Evolutionary conservation across 2,797 vertebrate species (phyloP).

Genomic region (Sphaeramia orbicularis): DNA sequence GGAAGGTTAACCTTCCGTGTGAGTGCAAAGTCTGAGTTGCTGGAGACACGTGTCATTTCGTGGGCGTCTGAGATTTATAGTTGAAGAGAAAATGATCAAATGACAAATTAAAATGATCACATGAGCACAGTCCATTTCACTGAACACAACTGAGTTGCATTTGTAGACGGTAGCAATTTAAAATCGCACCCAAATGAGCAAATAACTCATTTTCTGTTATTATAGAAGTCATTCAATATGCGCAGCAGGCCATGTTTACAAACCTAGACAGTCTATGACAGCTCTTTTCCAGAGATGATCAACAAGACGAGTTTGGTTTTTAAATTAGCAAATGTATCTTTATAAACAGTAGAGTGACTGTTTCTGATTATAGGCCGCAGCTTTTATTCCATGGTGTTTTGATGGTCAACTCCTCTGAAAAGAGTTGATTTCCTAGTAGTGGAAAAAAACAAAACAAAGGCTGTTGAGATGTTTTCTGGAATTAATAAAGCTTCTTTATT

Average conservation of each 20-base stretch:
- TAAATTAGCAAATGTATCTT: not conserved
- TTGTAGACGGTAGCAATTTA: not conserved
- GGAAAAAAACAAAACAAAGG: not conserved
- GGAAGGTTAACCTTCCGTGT: too few species aligned
- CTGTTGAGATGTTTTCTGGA: not conserved
- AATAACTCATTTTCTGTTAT: not conserved
- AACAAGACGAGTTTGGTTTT: slow-evolving; percentile 9
- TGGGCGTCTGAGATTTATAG: not conserved
- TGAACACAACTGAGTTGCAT: too few species aligned
- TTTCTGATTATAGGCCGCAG: slow-evolving; percentile 16
- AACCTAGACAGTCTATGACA: not conserved
- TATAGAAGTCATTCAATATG: slow-evolving; percentile 5
- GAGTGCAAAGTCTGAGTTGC: not conserved
- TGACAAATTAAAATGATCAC: not conserved
- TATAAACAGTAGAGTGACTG: not conserved
- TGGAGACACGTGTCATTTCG: not conserved
- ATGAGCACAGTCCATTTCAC: not conserved
- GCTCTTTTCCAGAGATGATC: not conserved
- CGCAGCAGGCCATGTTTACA: slow-evolving; percentile 15
- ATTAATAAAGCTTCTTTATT: slow-evolving; percentile 31
- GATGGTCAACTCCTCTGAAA: too few species aligned
- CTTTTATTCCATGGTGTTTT: slow-evolving; percentile 38
- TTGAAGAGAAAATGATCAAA: not conserved
- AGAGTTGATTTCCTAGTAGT: slow-evolving; percentile 47
- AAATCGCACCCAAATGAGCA: not conserved